Evolutionary conservation across 1,140 invertebrate species (phyloP), one percentile per base, ranked within the genome.

Genomic region (Calephelis virginiensis): DNA sequence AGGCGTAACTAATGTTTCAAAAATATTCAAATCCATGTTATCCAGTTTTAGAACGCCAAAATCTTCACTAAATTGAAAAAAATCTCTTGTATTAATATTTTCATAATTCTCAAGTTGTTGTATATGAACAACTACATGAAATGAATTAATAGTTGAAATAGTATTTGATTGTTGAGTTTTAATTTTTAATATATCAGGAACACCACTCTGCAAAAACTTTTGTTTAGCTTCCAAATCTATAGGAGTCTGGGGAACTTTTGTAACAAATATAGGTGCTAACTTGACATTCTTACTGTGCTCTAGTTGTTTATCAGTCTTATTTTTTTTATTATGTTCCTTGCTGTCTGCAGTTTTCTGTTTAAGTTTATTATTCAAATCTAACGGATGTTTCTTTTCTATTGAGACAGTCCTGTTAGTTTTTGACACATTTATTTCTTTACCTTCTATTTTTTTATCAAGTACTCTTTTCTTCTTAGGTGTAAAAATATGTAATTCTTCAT

Each of bases 261-360:
- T 75, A 13, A 90, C 67, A 82, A 94, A 94, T n/a, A 94, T 86
- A n/a, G 94, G 93, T 8, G 94, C 94, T 49, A 94, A 76, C 76
- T 89, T 87, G 14, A 66, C 47, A 63, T 60, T 56, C n/a, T 75
- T 82, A 72, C 64, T 71, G 45, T 64, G 59, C 28, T 67, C 12
- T 64, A 56, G 40, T 43, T 56, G 69, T 56, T 65, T 64, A 43
- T 56, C 43, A 46, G 28, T 7, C 67, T 73, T 64, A 13, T 13
- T 10, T 47, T 8, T 14, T 45, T 61, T 46, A 45, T 13, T 1
- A 13, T 13, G 10, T 14, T 14, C 45, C 48, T 37, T 37, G 6
- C 14, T 48, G 67, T 69, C 13, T 17, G 12, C 28, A 53, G 37
- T n/a, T 47, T n/a, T 60, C 47, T 28, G 59, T 45, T 53, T 77